These are phyloP conservation scores for Arctia plantaginis DNA, from an alignment of 2,888 invertebrate genomes.

Conservation along the genomic window DNA sequence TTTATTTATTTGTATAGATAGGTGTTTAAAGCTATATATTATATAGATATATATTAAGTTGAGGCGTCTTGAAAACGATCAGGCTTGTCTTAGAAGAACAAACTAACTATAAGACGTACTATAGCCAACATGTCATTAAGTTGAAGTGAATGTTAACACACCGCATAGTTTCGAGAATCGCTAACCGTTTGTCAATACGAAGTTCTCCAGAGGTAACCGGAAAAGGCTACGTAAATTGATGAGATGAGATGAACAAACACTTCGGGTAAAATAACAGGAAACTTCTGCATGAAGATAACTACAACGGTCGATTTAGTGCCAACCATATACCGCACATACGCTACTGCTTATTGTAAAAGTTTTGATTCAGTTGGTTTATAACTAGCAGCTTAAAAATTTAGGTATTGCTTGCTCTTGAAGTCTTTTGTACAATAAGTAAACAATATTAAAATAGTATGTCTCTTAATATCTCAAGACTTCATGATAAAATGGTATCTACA, in stretches of 20 bases:
- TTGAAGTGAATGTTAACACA: background rate
- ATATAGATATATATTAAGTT: background rate
- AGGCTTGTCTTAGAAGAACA: background rate
- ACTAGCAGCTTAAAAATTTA: background rate
- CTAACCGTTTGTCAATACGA: background rate
- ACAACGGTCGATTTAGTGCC: background rate
- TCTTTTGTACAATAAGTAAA: background rate
- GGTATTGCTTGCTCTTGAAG: background rate
- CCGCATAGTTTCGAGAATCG: background rate
- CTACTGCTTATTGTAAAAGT: background rate
- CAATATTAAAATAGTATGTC: background rate
- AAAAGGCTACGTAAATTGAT: background rate
- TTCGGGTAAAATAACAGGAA: background rate
- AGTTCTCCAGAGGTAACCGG: background rate
- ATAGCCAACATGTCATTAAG: constrained; percentile 10
- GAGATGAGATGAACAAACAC: constrained; percentile 9
- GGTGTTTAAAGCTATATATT: too few species aligned
- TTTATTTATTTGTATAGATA: too few species aligned
- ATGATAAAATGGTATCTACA: background rate
- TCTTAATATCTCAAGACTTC: too few species aligned
- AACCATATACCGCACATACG: background rate
- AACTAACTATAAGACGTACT: background rate
- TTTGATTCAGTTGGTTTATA: background rate
- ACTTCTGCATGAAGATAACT: background rate
- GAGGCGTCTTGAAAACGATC: background rate